Percentiles rank a stretch among this genome's conserved stretches.
Conservation (phyloP, 2,888 invertebrate species). For the Nomada fucata region DNA sequence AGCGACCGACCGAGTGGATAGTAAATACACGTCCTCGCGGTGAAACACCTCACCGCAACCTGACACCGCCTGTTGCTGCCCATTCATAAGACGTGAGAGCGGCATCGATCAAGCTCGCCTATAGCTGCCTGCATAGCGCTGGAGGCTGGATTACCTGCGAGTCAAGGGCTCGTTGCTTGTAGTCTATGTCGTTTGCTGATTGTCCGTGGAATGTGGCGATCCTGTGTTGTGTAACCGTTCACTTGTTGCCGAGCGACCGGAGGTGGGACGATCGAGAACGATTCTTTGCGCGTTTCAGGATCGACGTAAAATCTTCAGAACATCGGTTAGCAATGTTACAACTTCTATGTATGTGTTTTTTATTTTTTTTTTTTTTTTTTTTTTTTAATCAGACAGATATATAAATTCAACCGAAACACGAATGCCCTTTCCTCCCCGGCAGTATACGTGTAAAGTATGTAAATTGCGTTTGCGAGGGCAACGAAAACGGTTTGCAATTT, state of each 20-base stretch:
- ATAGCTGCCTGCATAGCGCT: slow-evolving; percentile 6
- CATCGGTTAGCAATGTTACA: too few relatives aligned
- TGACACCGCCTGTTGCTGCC: slow-evolving; percentile 76
- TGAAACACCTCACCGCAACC: slow-evolving; percentile 72
- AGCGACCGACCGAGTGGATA: slow-evolving; percentile 67
- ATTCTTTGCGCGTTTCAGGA: background rate
- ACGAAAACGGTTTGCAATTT: too few relatives aligned
- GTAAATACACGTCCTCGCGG: slow-evolving; percentile 72
- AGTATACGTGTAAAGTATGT: background rate
- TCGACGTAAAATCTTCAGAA: background rate
- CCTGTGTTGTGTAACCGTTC: slow-evolving; percentile 1
- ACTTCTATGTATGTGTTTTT: too few relatives aligned
- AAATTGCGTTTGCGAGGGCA: background rate
- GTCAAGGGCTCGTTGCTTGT: background rate
- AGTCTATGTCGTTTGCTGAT: background rate
- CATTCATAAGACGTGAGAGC: slow-evolving; percentile 79
- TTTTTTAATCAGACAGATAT: too few relatives aligned
- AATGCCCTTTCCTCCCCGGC: too few relatives aligned
- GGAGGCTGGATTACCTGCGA: slow-evolving; percentile 10
- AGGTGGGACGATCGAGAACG: background rate
- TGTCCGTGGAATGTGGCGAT: background rate
- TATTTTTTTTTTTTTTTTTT: too few relatives aligned
- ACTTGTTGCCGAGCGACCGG: background rate
- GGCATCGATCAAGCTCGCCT: slow-evolving; percentile 79
- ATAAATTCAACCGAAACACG: too few relatives aligned